phyloP scores from a whole-genome alignment of 37 sponge, comb jelly and placozoan genomes.

The Aplysina aerophoba region DNA sequence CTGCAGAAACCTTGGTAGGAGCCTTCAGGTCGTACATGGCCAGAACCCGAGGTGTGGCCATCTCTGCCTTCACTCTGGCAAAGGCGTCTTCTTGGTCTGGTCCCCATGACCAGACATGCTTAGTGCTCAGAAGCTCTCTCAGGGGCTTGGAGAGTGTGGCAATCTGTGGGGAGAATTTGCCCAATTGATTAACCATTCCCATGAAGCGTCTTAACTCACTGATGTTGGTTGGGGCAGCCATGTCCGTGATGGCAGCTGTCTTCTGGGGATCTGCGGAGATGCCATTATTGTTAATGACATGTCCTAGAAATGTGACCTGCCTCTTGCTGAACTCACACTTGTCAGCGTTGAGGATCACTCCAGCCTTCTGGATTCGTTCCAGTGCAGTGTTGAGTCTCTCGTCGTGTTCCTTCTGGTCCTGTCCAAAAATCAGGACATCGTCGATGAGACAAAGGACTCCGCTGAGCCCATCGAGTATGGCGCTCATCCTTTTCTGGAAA shows the following conservation, averaged over 20 bases:
- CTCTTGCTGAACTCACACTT: neutral
- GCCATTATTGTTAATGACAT: neutral
- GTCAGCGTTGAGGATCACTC: neutral
- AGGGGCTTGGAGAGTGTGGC: too few species aligned
- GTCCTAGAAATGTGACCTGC: neutral
- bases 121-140: too few species aligned
- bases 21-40: too few species aligned
- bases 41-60: too few species aligned
- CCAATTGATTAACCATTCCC: too few species aligned
- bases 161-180: too few species aligned
- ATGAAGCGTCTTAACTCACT: too few species aligned
- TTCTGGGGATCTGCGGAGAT: neutral
- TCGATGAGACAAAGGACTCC: neutral
- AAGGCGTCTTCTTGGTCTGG: too few species aligned
- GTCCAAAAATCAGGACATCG: neutral
- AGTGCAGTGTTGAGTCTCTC: neutral
- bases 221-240: too few species aligned
- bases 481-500: constrained; percentile 31
- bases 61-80: too few species aligned
- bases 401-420: neutral
- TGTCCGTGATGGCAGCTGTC: neutral
- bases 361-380: neutral
- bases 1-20: too few species aligned
- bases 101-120: too few species aligned
- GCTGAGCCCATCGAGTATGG: neutral